Conservation (phyloP, 2,113 vertebrate species). For the Thermophis baileyi region DNA sequence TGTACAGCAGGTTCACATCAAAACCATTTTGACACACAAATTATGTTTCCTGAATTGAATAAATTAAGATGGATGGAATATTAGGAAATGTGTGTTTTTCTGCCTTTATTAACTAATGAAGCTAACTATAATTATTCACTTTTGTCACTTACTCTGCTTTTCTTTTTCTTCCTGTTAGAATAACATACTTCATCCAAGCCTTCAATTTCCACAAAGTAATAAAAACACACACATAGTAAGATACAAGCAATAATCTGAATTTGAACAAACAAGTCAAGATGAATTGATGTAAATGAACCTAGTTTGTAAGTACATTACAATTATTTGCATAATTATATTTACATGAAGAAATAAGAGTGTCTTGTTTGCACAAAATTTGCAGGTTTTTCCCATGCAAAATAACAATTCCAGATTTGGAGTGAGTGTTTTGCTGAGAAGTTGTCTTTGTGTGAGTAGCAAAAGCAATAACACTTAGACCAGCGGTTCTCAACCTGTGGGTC, state of each 20-base stretch:
- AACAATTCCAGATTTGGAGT: neutral
- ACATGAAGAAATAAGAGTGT: neutral
- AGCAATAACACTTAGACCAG: neutral
- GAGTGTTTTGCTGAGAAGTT: neutral
- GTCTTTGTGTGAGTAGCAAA: neutral
- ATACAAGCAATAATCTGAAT: neutral
- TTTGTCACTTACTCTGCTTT: neutral
- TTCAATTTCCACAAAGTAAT: neutral
- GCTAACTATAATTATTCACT: neutral
- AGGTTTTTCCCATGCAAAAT: neutral
- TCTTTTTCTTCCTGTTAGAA: neutral
- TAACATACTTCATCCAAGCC: neutral
- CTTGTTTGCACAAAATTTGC: neutral
- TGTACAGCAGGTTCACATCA: neutral
- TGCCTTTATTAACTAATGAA: neutral
- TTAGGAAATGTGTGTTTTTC: neutral
- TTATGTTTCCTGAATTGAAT: neutral
- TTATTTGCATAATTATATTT: constrained; percentile 11
- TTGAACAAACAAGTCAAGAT: neutral
- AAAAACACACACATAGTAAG: neutral
- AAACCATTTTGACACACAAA: neutral
- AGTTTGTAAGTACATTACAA: neutral
- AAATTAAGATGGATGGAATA: neutral
- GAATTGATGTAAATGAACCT: neutral
- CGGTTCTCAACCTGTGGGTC: no score